Base-by-base conservation (phyloP, 2,888 invertebrate genomes). In the Leucozona laternaria region DNA sequence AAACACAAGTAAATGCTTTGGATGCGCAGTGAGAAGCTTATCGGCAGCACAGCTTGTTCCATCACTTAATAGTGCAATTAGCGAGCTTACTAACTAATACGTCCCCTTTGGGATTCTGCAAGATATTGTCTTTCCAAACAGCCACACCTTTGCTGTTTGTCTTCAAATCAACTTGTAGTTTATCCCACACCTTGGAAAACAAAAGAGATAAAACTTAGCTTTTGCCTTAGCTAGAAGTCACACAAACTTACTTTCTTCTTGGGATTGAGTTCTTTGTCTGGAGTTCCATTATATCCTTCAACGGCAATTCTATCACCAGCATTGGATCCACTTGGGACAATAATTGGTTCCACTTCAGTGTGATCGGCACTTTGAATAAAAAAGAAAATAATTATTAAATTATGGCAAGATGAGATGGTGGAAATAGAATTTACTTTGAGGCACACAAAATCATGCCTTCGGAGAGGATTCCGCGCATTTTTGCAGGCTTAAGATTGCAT, bases 401-500 rank as follows among this genome's bases (percentile, higher is more conserved):
- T 22, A 7, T 3, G 3, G 8, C 8, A 37, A 15, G 6, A 34
- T 2, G 15, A 10, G 3, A 0, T 37, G 15, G 1, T 8, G 2
- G 0, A 15, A 8, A 40, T 22, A 13, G 22, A 37, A 37, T 93
- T 93, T 91, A 95, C 95, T 94, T 93, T 57, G 97, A 97, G 17
- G 98, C 97, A 93, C 98, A 98, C 62, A 98, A 93, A 45, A 98
- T 97, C 98, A 98, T 98, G 85, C 98, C 98, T 91, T 96, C 95
- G 0, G 98, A 98, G 89, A 96, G 95, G 34, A 98, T 93, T 66
- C 98, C 98, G 88, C 98, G 94, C 96, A 99, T 97, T 94, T 98
- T 99, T 15, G 98, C 98, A 45, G 99, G 96, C 93, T 99, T 99
- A 66, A 99, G 94, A 93, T 99, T 99, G 89, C 98, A 98, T 66